Conservation (phyloP, 2,113 vertebrate genomes). For the Chunga burmeisteri region DNA sequence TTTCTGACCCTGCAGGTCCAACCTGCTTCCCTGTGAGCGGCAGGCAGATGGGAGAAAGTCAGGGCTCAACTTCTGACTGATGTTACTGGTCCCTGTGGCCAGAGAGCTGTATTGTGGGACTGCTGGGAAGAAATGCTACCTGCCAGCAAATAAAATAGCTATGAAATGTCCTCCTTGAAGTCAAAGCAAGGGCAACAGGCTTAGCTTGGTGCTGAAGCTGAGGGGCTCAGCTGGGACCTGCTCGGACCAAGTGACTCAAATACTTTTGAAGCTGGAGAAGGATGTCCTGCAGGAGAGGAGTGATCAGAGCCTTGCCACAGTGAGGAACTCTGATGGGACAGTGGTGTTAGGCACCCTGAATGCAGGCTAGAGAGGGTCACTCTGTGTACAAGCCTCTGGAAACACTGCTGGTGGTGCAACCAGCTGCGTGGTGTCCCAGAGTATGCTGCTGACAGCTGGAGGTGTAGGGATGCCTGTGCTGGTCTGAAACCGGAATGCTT, state of each 20-base stretch:
- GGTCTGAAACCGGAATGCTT: background rate
- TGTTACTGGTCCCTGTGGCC: background rate
- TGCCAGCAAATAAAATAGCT: background rate
- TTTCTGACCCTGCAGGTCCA: background rate
- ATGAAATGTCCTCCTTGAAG: background rate
- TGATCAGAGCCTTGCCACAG: background rate
- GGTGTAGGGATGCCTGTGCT: background rate
- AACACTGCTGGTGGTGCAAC: background rate
- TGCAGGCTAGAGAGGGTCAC: background rate
- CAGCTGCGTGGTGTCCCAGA: background rate
- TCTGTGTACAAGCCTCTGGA: background rate
- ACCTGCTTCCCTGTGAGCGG: background rate
- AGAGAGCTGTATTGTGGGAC: background rate
- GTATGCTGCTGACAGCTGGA: background rate
- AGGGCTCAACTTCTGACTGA: background rate
- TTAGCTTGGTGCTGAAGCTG: background rate
- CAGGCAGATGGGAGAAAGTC: background rate
- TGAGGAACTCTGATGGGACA: background rate
- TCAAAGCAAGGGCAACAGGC: rapidly evolving
- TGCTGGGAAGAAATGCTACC: background rate
- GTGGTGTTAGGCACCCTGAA: background rate
- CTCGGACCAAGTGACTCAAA: background rate
- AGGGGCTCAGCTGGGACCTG: background rate
- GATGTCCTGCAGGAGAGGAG: background rate
- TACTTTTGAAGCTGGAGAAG: background rate